Evolutionary conservation across 2,888 invertebrate species (phyloP).

Genomic region (Glaucopsyche alexis): DNA sequence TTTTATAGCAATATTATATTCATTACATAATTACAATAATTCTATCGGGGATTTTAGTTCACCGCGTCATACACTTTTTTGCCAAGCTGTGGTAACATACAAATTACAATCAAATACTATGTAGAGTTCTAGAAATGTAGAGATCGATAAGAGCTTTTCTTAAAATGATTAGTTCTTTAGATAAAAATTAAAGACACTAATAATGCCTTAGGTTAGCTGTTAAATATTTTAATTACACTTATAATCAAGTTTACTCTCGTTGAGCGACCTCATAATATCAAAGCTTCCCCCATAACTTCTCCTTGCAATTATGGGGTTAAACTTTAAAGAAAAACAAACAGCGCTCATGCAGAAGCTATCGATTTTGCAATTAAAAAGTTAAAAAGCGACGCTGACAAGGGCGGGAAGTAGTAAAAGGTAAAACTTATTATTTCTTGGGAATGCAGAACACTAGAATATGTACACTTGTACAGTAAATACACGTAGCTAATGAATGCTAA

Average conservation of each 20-base stretch:
- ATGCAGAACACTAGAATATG: too few relatives aligned
- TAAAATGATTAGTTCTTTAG: neutral
- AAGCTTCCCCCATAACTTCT: neutral
- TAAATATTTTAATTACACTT: neutral
- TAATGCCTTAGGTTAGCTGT: neutral
- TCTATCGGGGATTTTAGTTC: too few relatives aligned
- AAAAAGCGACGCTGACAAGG: neutral
- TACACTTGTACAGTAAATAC: too few relatives aligned
- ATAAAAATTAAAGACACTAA: neutral
- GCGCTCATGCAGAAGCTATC: constrained; percentile 8
- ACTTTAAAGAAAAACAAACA: neutral
- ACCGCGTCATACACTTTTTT: too few relatives aligned
- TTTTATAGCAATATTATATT: too few relatives aligned
- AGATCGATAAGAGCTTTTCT: neutral
- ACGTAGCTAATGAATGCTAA: too few relatives aligned
- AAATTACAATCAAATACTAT: neutral
- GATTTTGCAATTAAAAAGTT: constrained; percentile 19
- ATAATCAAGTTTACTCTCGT: neutral
- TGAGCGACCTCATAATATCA: neutral
- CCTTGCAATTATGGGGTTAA: neutral
- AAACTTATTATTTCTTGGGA: neutral
- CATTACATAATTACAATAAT: too few relatives aligned
- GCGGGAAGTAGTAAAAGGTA: neutral
- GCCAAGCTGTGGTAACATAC: too few relatives aligned
- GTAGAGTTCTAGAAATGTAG: neutral